Evolutionary conservation across 2,888 invertebrate species (phyloP).

Genomic region (Polydrusus pterygomalis): DNA sequence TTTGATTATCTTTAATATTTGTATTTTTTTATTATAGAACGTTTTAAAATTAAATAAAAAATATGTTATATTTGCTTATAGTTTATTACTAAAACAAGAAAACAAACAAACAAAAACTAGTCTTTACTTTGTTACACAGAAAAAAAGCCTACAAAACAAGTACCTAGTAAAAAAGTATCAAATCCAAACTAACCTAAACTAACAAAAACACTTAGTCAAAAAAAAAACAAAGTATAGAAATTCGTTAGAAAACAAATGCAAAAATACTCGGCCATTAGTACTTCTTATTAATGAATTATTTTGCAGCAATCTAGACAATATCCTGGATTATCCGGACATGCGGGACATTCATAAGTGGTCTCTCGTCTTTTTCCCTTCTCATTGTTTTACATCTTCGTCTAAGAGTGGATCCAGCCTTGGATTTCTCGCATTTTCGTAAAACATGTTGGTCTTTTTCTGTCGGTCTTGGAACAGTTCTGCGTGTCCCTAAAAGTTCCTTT

Average conservation of each 20-base stretch:
- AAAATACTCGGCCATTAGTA: neutral
- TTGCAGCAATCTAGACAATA: slow-evolving; percentile 15
- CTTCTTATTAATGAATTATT: slow-evolving; percentile 1
- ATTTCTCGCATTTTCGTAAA: neutral
- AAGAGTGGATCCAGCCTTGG: neutral
- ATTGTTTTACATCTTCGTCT: slow-evolving; percentile 18
- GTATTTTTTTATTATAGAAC: too few relatives aligned
- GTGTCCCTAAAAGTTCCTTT: neutral
- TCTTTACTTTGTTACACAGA: too few relatives aligned
- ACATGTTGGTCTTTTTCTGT: neutral
- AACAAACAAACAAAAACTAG: too few relatives aligned
- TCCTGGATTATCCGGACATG: slow-evolving; percentile 16
- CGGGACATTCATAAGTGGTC: slow-evolving; percentile 3
- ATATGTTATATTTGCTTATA: too few relatives aligned
- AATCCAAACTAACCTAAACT: too few relatives aligned
- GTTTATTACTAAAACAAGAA: too few relatives aligned
- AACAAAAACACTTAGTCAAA: too few relatives aligned
- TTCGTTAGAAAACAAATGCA: neutral
- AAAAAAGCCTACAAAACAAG: too few relatives aligned
- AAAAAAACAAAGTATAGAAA: too few relatives aligned
- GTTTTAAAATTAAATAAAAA: too few relatives aligned
- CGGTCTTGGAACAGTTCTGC: neutral
- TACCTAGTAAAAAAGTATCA: too few relatives aligned
- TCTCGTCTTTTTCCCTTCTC: slow-evolving; percentile 5
- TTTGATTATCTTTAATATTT: too few relatives aligned